Conservation (phyloP, 2,797 vertebrate species). For the Euphonia xanthogaster region DNA sequence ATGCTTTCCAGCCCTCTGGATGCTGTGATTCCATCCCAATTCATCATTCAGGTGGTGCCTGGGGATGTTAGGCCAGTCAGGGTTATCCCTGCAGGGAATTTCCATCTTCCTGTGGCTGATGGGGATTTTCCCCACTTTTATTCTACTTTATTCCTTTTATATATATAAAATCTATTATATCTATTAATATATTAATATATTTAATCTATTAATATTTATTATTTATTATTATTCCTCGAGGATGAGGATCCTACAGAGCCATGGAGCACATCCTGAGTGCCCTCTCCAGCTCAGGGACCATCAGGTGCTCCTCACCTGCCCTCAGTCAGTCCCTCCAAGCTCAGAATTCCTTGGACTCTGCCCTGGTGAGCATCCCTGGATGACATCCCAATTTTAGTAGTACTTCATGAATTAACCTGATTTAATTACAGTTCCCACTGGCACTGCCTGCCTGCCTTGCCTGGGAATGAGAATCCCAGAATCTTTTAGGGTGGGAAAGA, state of each 20-base stretch:
- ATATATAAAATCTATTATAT: too few relatives aligned
- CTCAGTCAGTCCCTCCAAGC: background rate
- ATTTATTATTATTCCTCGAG: background rate
- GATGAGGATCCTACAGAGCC: background rate
- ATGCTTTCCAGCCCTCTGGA: background rate
- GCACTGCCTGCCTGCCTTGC: background rate
- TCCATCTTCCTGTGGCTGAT: background rate
- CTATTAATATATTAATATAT: too few relatives aligned
- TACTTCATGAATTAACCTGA: background rate
- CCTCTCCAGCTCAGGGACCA: background rate
- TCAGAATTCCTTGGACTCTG: background rate
- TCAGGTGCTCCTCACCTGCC: background rate
- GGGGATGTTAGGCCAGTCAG: accelerated
- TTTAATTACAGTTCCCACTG: background rate
- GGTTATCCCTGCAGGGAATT: background rate
- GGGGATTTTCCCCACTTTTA: background rate
- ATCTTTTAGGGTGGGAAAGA: background rate
- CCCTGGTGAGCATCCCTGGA: background rate
- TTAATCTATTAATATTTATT: too few relatives aligned
- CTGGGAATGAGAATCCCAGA: background rate
- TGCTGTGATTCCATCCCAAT: background rate
- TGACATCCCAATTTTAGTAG: background rate
- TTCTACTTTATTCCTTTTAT: background rate
- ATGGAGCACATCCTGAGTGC: background rate
- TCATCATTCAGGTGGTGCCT: accelerated